Conservation (phyloP, 53 echinoderm and acorn worm species). For the Patiria pectinifera region DNA sequence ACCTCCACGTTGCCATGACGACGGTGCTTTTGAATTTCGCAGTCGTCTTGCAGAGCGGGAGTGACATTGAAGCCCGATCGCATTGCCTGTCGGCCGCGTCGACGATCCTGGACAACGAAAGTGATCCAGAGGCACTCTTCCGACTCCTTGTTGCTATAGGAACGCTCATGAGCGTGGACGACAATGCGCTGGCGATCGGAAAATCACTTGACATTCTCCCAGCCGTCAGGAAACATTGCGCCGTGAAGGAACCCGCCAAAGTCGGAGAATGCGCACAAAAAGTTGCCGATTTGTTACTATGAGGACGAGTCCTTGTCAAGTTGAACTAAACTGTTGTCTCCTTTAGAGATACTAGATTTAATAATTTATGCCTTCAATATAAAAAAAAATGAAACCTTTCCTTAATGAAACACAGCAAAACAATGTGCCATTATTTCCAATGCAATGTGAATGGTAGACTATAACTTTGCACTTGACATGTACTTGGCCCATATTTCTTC, state of each 20-base stretch:
- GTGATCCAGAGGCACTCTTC: slow-evolving; percentile 83
- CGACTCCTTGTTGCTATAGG: slow-evolving; percentile 89
- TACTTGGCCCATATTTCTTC: too few species aligned
- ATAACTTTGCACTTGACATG: neutral
- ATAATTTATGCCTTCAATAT: neutral
- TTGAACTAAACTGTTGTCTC: neutral
- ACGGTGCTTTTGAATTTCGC: slow-evolving; percentile 84
- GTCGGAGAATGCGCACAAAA: slow-evolving; percentile 84
- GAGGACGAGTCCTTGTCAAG: neutral
- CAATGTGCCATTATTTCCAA: neutral
- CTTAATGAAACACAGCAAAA: neutral
- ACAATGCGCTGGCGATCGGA: slow-evolving; percentile 81
- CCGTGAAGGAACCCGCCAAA: slow-evolving; percentile 74
- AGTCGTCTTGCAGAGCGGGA: slow-evolving; percentile 47
- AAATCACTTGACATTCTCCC: slow-evolving; percentile 74
- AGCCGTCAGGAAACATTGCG: slow-evolving; percentile 53
- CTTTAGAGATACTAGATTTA: neutral
- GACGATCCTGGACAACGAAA: slow-evolving; percentile 67
- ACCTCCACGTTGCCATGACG: slow-evolving; percentile 80
- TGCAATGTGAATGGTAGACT: neutral
- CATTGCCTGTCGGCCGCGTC: slow-evolving; percentile 79
- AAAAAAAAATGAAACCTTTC: neutral
- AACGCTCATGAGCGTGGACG: slow-evolving; percentile 76
- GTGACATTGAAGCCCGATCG: slow-evolving; percentile 75
- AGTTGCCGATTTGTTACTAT: slow-evolving; percentile 65